phyloP scores from a whole-genome alignment of 2,888 invertebrate genomes.

The Drosophila aldrichi region DNA sequence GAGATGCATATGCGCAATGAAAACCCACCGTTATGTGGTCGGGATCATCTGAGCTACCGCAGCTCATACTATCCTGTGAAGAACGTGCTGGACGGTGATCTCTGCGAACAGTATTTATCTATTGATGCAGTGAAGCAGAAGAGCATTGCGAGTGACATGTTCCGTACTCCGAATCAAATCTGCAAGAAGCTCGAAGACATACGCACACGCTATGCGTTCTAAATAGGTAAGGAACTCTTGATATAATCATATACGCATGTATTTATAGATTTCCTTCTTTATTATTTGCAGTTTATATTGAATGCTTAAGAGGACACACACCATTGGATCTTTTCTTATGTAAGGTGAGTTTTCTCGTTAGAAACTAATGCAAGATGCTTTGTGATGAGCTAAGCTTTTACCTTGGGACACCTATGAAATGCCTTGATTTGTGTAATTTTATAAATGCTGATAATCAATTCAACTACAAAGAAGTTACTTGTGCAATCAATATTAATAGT shows the following conservation, averaged over 20 bases:
- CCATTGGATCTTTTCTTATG: not conserved
- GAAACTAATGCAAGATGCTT: not conserved
- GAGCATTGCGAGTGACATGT: constrained; percentile 96
- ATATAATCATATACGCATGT: too few relatives aligned
- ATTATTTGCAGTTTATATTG: constrained; percentile 23
- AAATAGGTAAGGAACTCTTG: constrained; percentile 85
- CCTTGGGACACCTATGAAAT: constrained; percentile 85
- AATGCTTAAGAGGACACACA: constrained; percentile 9
- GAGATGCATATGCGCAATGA: constrained; percentile 99
- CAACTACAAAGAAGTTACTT: not conserved
- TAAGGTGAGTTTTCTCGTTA: constrained; percentile 39
- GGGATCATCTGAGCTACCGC: constrained; percentile 98
- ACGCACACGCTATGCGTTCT: constrained; percentile 99
- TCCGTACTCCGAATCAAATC: constrained; percentile 97
- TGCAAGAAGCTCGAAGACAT: constrained; percentile 99
- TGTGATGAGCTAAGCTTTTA: constrained; percentile 78
- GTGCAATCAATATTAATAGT: constrained; percentile 2
- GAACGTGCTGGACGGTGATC: constrained; percentile 99
- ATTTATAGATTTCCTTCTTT: not conserved
- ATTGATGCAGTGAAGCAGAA: constrained; percentile 97
- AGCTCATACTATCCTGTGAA: constrained; percentile 97
- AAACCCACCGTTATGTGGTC: constrained; percentile 97
- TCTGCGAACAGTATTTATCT: constrained; percentile 99
- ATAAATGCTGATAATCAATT: constrained; percentile 30
- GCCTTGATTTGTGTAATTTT: constrained; percentile 82